Conservation (phyloP, 2,797 vertebrate species). For the Phalloptychus januarius region DNA sequence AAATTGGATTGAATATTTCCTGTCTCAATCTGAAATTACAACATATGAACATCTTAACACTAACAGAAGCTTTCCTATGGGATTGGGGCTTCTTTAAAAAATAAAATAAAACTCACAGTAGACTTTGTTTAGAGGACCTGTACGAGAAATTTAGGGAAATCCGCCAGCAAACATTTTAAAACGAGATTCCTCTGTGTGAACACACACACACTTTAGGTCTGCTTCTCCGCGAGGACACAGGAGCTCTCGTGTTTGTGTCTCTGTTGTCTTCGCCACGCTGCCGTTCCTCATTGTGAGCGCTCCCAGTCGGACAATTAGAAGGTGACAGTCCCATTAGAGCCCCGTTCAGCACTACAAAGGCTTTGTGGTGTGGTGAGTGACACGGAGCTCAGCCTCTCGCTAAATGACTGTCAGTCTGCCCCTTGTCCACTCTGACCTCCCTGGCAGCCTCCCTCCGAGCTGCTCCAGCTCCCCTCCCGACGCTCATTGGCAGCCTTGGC, state of each 20-base stretch:
- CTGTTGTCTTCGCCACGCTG: slow-evolving; percentile 10
- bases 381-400: slow-evolving; percentile 64
- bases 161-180: slow-evolving; percentile 6
- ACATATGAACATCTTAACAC: neutral
- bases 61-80: neutral
- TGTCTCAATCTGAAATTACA: neutral
- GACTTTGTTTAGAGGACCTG: neutral
- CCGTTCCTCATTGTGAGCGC: slow-evolving; percentile 52
- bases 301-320: slow-evolving; percentile 71
- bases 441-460: slow-evolving; percentile 69
- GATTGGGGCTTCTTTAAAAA: neutral
- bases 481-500: slow-evolving; percentile 64
- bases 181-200: neutral
- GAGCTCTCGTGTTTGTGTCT: neutral
- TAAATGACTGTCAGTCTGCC: slow-evolving; percentile 76
- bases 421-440: slow-evolving; percentile 68
- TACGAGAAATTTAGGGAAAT: slow-evolving; percentile 5
- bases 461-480: slow-evolving; percentile 54
- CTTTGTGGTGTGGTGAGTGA: slow-evolving; percentile 66
- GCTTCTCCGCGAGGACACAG: neutral
- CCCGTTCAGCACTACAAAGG: slow-evolving; percentile 60
- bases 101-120: neutral
- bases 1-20: neutral
- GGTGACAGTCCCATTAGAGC: slow-evolving; percentile 76
- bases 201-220: slow-evolving; percentile 15